Evolutionary conservation across 2,888 invertebrate genomes (phyloP).

Genomic region (Leucoptera coffeella): DNA sequence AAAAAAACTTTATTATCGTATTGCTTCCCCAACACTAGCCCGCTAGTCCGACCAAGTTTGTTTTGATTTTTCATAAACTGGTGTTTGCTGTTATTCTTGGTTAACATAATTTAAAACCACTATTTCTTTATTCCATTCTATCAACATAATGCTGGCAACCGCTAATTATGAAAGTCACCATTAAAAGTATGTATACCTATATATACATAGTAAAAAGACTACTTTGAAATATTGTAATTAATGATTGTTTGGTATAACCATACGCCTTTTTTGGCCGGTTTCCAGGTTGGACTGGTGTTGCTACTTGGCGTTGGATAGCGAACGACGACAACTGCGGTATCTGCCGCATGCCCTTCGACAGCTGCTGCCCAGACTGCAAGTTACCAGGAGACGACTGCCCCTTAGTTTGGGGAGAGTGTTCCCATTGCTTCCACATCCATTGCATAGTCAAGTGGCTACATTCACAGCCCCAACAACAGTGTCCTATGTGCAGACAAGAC

Average conservation of each 20-base stretch:
- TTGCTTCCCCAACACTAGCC: no score
- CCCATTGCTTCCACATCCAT: constrained; percentile 99
- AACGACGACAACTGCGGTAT: constrained; percentile 99
- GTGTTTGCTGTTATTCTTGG: no score
- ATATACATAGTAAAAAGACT: no score
- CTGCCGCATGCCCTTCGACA: constrained; percentile 98
- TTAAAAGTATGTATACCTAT: constrained; percentile 56
- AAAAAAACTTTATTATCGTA: no score
- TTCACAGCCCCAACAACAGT: constrained; percentile 83
- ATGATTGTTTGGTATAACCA: no score
- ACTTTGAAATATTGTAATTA: no score
- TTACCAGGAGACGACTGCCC: constrained; percentile 97
- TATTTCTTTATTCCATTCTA: no score
- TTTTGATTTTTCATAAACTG: no score
- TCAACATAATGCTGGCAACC: no score
- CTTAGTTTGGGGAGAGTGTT: constrained; percentile 96
- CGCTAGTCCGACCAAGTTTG: no score
- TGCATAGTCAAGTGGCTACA: constrained; percentile 99
- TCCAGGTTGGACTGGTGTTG: constrained; percentile 88
- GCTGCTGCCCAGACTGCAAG: constrained; percentile 96
- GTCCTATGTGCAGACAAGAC: constrained; percentile 97
- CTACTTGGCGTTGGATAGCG: constrained; percentile 98
- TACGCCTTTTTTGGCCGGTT: no score
- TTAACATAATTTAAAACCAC: no score
- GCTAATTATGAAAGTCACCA: constrained; percentile 53